Base-by-base conservation (phyloP, 2,888 invertebrate genomes). In the Halictus quadricinctus region DNA sequence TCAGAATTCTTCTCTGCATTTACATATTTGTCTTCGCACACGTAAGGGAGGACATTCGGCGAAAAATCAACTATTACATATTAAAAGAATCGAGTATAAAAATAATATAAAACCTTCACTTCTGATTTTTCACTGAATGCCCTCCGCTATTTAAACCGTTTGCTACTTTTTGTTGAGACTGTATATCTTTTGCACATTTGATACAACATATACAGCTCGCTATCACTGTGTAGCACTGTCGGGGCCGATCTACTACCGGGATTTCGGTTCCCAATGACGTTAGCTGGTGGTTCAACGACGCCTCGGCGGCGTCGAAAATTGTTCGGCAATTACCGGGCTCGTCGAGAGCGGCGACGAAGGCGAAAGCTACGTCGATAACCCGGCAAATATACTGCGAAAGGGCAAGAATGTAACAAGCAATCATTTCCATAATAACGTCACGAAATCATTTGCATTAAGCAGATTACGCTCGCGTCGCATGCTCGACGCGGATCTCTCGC, bases 381-480 rank as follows among this genome's bases (percentile, higher is more conserved):
- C 46, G 64, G 66, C 15, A 76, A 76, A 73, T 69, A 50, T 18
- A 75, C 29, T 21, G 43, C 36, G 69, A 81, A 77, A 64, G n/a
- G 48, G 70, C 43, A 83, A 74, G 60, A 54, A 76, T 46, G 73
- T 73, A 80, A 74, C 72, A 50, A 64, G 75, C 21, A 64, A 83
- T 75, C 48, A 76, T 79, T 76, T 83, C 70, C 79, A 72, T 73
- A 76, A 79, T 72, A 79, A 72, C 54, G 54, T 83, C 80, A 76
- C 72, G 69, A 77, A 74, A 77, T 81, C 69, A 81, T 81, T 80
- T 80, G 74, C 83, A 74, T 83, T 70, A 60, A 50, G 76, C 48
- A n/a, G 73, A 80, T 83, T 81, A 74, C 66, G 46, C 73, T 83
- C 70, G 48, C 69, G 66, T 72, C 36, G 60, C 64, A 60, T 70